Conservation (phyloP, 37 sponge, comb jelly and placozoan species). For the Aplysina aerophoba region DNA sequence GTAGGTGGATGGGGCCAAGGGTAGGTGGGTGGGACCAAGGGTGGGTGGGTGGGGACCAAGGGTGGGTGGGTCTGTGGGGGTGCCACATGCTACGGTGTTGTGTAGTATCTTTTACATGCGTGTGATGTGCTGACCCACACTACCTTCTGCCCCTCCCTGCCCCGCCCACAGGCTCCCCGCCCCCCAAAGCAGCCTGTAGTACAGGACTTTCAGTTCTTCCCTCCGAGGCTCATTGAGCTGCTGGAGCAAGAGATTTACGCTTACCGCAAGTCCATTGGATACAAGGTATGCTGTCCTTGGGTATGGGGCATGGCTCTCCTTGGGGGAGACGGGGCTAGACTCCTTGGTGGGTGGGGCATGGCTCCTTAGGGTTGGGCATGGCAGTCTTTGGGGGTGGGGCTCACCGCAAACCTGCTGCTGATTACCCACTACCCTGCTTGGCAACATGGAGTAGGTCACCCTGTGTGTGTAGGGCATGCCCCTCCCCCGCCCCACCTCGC, state of each 20-base stretch:
- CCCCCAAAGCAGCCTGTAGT: conserved; percentile 98
- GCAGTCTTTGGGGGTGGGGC: neutral
- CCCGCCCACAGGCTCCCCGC: conserved; percentile 81
- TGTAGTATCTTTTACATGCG: neutral
- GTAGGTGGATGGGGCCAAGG: too few relatives aligned
- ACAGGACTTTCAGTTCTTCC: conserved; percentile 99
- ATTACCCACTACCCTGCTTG: neutral
- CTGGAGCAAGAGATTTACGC: conserved; percentile 96
- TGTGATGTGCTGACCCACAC: neutral
- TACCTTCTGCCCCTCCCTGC: neutral
- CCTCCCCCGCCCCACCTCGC: neutral
- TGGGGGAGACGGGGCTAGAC: neutral
- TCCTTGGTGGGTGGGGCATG: neutral
- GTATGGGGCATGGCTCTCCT: too few relatives aligned
- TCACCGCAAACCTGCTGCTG: neutral
- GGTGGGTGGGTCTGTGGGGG: too few relatives aligned
- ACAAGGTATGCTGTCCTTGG: conserved; percentile 41
- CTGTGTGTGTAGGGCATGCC: neutral
- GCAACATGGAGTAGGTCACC: too few relatives aligned
- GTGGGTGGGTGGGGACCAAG: too few relatives aligned
- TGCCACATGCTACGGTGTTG: too few relatives aligned
- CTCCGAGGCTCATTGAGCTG: conserved; percentile 92
- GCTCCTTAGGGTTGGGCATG: neutral
- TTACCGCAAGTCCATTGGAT: conserved; percentile 77
- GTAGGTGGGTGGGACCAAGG: too few relatives aligned